Evolutionary conservation across 2,888 invertebrate genomes (phyloP).

Genomic region (Lordiphosa fenestrarum): DNA sequence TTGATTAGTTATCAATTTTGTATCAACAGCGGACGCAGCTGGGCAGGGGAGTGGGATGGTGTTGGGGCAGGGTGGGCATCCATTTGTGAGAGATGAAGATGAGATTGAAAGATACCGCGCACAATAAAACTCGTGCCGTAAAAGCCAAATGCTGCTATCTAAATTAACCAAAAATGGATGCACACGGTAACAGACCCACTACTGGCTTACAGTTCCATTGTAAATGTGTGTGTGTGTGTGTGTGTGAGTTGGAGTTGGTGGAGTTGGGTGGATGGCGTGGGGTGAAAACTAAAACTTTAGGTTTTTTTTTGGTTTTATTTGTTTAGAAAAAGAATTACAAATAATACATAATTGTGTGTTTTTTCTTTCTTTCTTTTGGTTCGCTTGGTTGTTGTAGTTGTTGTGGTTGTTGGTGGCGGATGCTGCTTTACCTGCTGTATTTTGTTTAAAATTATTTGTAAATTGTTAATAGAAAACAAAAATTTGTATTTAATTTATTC

Average conservation of each 20-base stretch:
- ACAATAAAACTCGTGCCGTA: constrained; percentile 43
- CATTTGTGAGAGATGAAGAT: too few relatives aligned
- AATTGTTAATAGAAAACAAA: not conserved
- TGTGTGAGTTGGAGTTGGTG: constrained; percentile 1
- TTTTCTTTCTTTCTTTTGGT: constrained; percentile 70
- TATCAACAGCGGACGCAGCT: too few relatives aligned
- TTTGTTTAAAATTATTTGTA: too few relatives aligned
- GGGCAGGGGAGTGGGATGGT: too few relatives aligned
- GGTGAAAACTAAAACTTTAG: constrained; percentile 25
- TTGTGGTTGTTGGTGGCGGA: not conserved
- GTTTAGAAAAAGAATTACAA: constrained; percentile 72
- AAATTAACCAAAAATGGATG: constrained; percentile 1
- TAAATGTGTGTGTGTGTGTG: constrained; percentile 24
- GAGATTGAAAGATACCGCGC: constrained; percentile 10
- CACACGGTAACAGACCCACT: not conserved
- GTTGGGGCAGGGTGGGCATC: not conserved
- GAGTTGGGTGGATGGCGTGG: not conserved
- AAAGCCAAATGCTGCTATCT: constrained; percentile 3
- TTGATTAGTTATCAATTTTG: constrained; percentile 28
- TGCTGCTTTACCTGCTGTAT: constrained; percentile 1
- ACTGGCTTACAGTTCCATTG: constrained; percentile 3
- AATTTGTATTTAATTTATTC: not conserved
- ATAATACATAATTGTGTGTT: constrained; percentile 60
- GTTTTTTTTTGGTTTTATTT: constrained; percentile 59
- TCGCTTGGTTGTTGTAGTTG: constrained; percentile 49